Base-by-base conservation (phyloP, 1,140 invertebrate species). In the Calephelis nemesis region DNA sequence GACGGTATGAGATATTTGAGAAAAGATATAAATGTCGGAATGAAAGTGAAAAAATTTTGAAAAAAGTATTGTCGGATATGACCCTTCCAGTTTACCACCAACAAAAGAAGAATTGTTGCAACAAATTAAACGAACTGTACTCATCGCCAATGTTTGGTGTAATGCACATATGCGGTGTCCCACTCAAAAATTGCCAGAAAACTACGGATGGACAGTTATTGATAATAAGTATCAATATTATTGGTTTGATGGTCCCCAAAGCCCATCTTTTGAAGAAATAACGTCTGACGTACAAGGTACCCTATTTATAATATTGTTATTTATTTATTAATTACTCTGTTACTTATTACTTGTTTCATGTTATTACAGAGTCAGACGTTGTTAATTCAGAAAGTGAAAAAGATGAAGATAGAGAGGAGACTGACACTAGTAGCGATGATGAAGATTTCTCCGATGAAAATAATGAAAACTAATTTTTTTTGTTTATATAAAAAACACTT, bases 261-360 rank as follows among this genome's bases (percentile, higher is more conserved):
- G 67, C 13, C 65, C 70, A 74, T 74, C 62, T 68, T 68, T 70
- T 74, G 65, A 72, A 74, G 58, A 72, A 72, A 60, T 74, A 67
- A 69, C 62, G 62, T 69, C 52, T 65, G 65, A 70, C 12, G 40
- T 45, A 9, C 42, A 45, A 45, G 42, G 42, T 45, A 45, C 42
- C 6, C 42, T 45, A 45, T 6, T 45, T 1, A 45, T 6, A 45
- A 67, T 67, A 70, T 70, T 73, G 30, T 64, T 60, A 70, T 67
- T 66, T 71, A 63, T 63, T 69, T 63, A 68, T 70, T 58, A 58
- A 71, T 71, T 68, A 45, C 68, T 71, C 65, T 13, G 62, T 48
- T 12, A 68, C 63, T 63, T 54, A 50, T 68, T 67, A 67, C 54
- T 67, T 64, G 19, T 63, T 71, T 67, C 65, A 71, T 67, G 50